Evolutionary conservation across 2,113 vertebrate genomes (phyloP).

Genomic region (Cygnus buccinator): DNA sequence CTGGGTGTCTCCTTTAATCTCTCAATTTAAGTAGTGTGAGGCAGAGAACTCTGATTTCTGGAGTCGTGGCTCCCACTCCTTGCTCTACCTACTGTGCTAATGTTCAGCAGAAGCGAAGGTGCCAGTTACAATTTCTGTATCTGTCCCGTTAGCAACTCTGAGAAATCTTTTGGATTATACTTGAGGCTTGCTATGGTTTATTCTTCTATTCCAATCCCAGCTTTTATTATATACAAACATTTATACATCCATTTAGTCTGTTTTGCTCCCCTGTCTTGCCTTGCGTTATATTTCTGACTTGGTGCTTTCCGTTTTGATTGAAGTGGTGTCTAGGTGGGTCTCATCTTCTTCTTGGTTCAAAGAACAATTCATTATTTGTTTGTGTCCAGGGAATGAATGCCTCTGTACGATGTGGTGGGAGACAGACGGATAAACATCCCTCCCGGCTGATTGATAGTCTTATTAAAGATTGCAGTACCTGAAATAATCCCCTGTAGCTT

Average conservation of each 20-base stretch:
- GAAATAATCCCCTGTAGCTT: conserved; percentile 61
- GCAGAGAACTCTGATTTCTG: not conserved
- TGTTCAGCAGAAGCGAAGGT: conserved; percentile 31
- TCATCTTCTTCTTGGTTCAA: conserved; percentile 68
- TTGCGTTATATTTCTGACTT: conserved; percentile 61
- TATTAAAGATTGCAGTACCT: conserved; percentile 70
- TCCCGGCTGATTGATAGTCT: conserved; percentile 72
- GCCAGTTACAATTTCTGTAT: conserved; percentile 2
- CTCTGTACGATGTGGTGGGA: conserved; percentile 46
- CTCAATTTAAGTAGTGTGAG: not conserved
- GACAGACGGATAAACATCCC: conserved; percentile 61
- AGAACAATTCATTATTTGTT: conserved; percentile 75
- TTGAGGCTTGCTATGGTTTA: not conserved
- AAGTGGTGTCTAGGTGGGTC: conserved; percentile 37
- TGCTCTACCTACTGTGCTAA: not conserved
- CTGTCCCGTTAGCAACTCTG: not conserved
- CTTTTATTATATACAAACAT: conserved; percentile 33
- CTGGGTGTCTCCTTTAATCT: not conserved
- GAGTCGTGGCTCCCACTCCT: not conserved
- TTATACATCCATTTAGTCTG: conserved; percentile 47
- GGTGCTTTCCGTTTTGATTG: conserved; percentile 70
- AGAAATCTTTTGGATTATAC: not conserved
- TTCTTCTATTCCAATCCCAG: conserved; percentile 25
- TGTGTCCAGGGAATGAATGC: conserved; percentile 49
- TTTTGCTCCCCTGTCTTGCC: conserved; percentile 38